Conservation (phyloP, 2,113 vertebrate genomes). For the Tringa solitaria region DNA sequence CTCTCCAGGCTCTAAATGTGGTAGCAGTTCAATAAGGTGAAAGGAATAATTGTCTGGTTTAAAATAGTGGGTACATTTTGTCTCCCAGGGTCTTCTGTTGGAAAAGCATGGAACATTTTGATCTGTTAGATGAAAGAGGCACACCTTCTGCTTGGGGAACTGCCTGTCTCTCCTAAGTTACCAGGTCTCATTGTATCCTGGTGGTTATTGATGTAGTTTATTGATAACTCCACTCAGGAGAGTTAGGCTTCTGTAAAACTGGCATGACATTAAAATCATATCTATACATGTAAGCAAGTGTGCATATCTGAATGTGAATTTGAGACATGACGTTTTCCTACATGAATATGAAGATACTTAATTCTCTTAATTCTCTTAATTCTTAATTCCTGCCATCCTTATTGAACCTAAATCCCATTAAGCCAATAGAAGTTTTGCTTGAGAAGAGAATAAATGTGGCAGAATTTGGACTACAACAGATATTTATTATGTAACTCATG, state of each 20-base stretch:
- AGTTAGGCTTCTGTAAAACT: neutral
- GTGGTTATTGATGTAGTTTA: neutral
- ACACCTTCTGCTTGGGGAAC: neutral
- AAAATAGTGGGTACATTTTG: neutral
- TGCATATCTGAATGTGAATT: neutral
- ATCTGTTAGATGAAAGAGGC: neutral
- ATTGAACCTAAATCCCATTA: neutral
- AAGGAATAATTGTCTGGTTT: neutral
- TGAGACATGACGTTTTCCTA: accelerated
- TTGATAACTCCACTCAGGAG: neutral
- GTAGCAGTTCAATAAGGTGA: neutral
- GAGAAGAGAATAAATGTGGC: neutral
- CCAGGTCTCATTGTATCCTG: neutral
- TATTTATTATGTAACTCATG: neutral
- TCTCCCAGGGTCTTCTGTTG: neutral
- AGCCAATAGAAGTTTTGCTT: neutral
- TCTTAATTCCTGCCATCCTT: neutral
- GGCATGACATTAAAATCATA: neutral
- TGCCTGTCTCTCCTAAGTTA: neutral
- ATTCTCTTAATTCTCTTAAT: too few relatives aligned
- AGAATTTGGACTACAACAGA: neutral
- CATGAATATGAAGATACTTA: neutral
- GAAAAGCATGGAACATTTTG: neutral
- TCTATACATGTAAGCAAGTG: neutral
- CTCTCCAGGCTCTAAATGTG: neutral